phyloP scores from a whole-genome alignment of 1,140 invertebrate species.

The Geopemphigus sp. region DNA sequence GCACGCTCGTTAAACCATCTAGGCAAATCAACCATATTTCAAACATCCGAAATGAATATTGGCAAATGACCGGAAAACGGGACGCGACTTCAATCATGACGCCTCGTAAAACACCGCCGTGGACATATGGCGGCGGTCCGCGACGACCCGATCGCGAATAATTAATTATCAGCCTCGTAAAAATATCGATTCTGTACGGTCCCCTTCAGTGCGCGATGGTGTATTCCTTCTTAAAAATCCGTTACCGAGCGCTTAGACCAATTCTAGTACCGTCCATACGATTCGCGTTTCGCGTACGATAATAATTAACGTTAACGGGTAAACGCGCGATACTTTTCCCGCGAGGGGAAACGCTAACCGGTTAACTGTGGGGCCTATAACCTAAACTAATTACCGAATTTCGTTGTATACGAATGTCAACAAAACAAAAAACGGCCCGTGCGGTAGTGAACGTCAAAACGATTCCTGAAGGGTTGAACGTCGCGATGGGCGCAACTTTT shows the following conservation, averaged over 20 bases:
- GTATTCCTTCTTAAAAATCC: too few species aligned
- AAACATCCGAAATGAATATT: neutral
- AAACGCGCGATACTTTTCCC: neutral
- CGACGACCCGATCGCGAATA: too few species aligned
- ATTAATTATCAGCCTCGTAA: too few species aligned
- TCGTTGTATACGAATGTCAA: neutral
- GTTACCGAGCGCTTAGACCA: too few species aligned
- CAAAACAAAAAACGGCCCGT: neutral
- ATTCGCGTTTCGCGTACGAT: neutral
- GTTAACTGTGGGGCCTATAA: neutral
- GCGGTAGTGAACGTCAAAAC: conserved; percentile 3
- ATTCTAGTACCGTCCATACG: too few species aligned
- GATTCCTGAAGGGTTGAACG: neutral
- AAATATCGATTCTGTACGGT: too few species aligned
- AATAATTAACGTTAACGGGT: conserved; percentile 8
- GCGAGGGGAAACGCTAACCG: neutral
- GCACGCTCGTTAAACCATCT: neutral
- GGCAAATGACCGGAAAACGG: too few species aligned
- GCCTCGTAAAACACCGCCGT: too few species aligned
- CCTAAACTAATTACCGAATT: conserved; percentile 35
- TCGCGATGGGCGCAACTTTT: neutral
- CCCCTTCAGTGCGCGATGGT: too few species aligned
- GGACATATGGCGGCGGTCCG: too few species aligned
- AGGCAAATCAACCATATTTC: neutral
- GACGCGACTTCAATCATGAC: too few species aligned